These are phyloP conservation scores for Procambarus virginalis DNA, from an alignment of 1,140 invertebrate species.

Conservation along the genomic window DNA sequence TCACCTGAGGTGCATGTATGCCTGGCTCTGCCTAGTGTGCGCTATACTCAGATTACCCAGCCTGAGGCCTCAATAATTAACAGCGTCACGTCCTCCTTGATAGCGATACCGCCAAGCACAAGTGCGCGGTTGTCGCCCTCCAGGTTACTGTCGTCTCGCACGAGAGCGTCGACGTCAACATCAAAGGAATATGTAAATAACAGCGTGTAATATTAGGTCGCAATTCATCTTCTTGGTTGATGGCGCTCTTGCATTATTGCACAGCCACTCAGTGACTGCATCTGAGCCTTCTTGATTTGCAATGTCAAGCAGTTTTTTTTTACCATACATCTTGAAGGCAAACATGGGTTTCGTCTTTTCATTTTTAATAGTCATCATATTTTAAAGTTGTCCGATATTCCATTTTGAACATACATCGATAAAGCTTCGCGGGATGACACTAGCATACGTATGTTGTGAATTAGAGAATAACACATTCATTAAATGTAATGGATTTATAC, in stretches of 20 bases:
- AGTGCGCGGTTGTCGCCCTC: slow-evolving; percentile 12
- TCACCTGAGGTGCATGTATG: slow-evolving; percentile 31
- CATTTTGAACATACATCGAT: neutral
- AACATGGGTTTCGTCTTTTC: no score
- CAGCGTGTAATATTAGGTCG: neutral
- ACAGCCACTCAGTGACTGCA: neutral
- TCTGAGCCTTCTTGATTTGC: neutral
- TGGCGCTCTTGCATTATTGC: neutral
- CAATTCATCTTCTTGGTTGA: neutral
- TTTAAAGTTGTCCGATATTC: neutral
- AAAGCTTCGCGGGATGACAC: neutral
- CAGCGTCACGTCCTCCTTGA: slow-evolving; percentile 26
- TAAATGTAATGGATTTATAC: neutral
- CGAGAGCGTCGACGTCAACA: slow-evolving; percentile 13
- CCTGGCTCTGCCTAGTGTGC: slow-evolving; percentile 13
- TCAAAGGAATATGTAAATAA: slow-evolving; percentile 28
- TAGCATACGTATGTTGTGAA: neutral
- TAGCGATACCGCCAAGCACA: slow-evolving; percentile 32
- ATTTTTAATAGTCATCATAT: neutral
- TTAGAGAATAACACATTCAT: neutral
- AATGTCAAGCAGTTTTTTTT: neutral
- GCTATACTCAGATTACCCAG: neutral
- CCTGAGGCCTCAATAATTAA: slow-evolving; percentile 32
- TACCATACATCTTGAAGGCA: neutral
- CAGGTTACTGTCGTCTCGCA: slow-evolving; percentile 3